Base-by-base conservation (phyloP, 2,888 invertebrate genomes). In the Drosophila anomalipes region DNA sequence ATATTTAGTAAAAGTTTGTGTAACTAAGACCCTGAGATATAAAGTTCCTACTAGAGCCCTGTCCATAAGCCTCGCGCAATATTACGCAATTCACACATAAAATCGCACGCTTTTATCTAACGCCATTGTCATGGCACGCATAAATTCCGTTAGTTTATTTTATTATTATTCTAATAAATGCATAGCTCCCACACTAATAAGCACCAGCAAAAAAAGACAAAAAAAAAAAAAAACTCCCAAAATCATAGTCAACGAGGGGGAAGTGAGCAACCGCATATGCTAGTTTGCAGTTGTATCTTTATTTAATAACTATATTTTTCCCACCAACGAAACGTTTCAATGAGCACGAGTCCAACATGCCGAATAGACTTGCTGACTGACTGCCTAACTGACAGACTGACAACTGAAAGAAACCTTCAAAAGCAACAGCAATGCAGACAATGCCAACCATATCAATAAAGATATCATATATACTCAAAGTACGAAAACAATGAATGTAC, bases 81-180 rank as follows among this genome's bases (percentile, higher is more conserved):
- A 68, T 85, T 85, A 54, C 77, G 67, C 75, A 85, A 85, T 53
- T 22, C 63, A 41, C 16, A 47, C 39, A 32, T 30, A 62, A 65
- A 70, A 57, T 86, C 82, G 58, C 87, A 76, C 52, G 67, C 61
- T 70, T 74, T 75, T 65, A 78, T 74, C 85, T 77, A 51, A 63
- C 57, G 67, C 53, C 85, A 76, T 77, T 81, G 81, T 75, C 73
- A 69, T 79, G 75, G 72, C 82, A 87, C 81, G 81, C 85, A 86
- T 86, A 88, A 86, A 80, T 71, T 82, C 72, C 65, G 78, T 78
- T 86, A 82, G 78, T 75, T 88, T 77, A 82, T 80, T 7, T 47
- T 75, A 67, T 83, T 86, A 88, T 82, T 76, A 83, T 86, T 88
- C 86, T 86, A 88, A 86, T 87, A 79, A 80, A 83, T 88, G 78